Evolutionary conservation across 2,888 invertebrate genomes (phyloP).

Genomic region (Anthrax anthrax): DNA sequence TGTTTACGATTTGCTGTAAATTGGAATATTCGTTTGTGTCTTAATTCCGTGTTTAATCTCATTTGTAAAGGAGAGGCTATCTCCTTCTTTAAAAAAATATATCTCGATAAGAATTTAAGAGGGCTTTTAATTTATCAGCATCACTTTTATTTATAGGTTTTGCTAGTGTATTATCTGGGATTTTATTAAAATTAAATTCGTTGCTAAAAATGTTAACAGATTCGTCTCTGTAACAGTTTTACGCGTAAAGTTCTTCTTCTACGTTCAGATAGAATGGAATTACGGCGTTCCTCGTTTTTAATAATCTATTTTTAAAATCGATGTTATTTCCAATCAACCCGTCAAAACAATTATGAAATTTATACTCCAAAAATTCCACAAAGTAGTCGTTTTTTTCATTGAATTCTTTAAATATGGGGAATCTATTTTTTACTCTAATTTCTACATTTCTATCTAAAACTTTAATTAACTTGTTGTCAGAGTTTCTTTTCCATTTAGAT

Average conservation of each 20-base stretch:
- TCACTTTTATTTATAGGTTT: too few relatives aligned
- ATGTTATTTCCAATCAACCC: too few relatives aligned
- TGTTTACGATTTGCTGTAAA: conserved; percentile 6
- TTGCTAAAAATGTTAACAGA: background rate
- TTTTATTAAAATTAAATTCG: background rate
- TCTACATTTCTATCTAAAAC: background rate
- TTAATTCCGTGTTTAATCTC: too few relatives aligned
- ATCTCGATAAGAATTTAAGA: too few relatives aligned
- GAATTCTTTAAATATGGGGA: conserved; percentile 1
- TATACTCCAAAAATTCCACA: background rate
- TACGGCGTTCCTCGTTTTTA: too few relatives aligned
- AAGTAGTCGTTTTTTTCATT: background rate
- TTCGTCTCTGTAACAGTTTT: too few relatives aligned
- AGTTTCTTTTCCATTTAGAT: conserved; percentile 3
- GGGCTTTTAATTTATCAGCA: too few relatives aligned
- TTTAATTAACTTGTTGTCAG: conserved; percentile 1
- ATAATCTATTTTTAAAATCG: too few relatives aligned
- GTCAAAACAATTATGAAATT: too few relatives aligned
- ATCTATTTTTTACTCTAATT: background rate
- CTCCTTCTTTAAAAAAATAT: too few relatives aligned
- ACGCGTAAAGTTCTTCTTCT: background rate
- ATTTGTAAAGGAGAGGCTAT: too few relatives aligned
- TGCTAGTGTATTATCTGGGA: conserved; percentile 3
- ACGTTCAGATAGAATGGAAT: background rate
- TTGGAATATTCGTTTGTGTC: too few relatives aligned